These are phyloP conservation scores for Scartelaos histophorus DNA, from an alignment of 2,113 vertebrate species.

Conservation along the genomic window DNA sequence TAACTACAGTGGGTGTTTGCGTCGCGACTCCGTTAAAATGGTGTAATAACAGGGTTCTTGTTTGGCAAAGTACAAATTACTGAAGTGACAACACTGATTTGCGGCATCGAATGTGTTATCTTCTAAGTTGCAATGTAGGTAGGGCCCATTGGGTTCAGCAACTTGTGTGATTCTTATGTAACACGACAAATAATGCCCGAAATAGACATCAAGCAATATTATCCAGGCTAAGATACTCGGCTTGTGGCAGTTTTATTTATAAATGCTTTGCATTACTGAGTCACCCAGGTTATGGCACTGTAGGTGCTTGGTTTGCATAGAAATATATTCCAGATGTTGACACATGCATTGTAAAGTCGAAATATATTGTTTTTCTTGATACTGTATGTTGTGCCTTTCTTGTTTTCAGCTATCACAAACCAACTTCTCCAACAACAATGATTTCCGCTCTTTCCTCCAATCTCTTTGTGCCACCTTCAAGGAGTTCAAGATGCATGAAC, in stretches of 20 bases:
- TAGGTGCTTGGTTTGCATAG: neutral
- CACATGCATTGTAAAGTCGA: neutral
- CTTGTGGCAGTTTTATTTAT: neutral
- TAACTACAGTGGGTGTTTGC: neutral
- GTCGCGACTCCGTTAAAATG: neutral
- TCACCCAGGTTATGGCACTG: neutral
- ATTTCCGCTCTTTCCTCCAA: conserved; percentile 94
- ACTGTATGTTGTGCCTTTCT: neutral
- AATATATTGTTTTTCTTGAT: neutral
- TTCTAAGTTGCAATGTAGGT: neutral
- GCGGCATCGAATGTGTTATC: neutral
- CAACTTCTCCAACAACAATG: conserved; percentile 98
- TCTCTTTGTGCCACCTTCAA: conserved; percentile 95
- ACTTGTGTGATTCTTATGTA: conserved; percentile 6
- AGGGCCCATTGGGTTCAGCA: neutral
- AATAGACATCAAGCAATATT: neutral
- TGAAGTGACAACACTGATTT: neutral
- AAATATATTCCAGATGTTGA: neutral
- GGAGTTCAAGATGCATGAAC: conserved; percentile 99
- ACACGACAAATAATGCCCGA: neutral
- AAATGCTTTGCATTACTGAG: neutral
- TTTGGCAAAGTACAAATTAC: neutral
- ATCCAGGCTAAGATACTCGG: neutral
- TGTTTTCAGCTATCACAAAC: conserved; percentile 91
- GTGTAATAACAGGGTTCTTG: neutral